Evolutionary conservation across 2,797 vertebrate genomes (phyloP), one percentile per base, ranked within the genome.

Genomic region (Anisognathus igniventris): DNA sequence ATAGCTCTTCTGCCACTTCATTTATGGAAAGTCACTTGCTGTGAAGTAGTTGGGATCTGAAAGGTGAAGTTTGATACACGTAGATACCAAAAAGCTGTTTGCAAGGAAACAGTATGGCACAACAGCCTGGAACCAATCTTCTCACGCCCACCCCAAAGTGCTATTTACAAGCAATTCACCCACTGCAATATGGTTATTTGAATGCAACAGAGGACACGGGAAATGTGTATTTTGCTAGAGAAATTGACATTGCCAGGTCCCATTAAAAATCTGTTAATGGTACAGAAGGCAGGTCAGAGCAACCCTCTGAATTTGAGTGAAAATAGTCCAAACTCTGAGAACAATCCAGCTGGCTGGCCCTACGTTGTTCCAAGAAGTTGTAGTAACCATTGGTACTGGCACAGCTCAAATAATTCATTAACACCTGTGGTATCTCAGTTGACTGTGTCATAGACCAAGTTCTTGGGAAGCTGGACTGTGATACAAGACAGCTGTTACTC

Each of bases 141-240:
- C 77, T 95, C 88, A 96, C 85, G 2, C 96, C 95, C 78, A 97
- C 95, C 48, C 75, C 45, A 3, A 95, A 93, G 44, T 91, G 95
- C 96, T 97, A 93, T 97, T 97, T 97, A 95, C 97, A 97, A 97
- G 95, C 96, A 97, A 96, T 91, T 96, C 96, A 89, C 96, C 96
- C 96, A 96, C 96, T 84, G 75, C 96, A 97, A 95, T 96, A 96
- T 96, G 96, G 93, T 91, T 97, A 92, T 95, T 95, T 95, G 79
- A 95, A 77, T 86, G 80, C 58, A 92, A 92, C 57, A 81, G 77
- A 89, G 91, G 91, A 94, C 89, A 90, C 33, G 50, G 88, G 83
- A 95, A 96, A 89, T 68, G 60, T 42, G 71, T 88, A 60, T 94
- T 95, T 90, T 85, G 71, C 70, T 81, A 84, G 35, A 72, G 71